Conservation (phyloP, 2,888 invertebrate genomes). For the Mimachlamys varia region DNA sequence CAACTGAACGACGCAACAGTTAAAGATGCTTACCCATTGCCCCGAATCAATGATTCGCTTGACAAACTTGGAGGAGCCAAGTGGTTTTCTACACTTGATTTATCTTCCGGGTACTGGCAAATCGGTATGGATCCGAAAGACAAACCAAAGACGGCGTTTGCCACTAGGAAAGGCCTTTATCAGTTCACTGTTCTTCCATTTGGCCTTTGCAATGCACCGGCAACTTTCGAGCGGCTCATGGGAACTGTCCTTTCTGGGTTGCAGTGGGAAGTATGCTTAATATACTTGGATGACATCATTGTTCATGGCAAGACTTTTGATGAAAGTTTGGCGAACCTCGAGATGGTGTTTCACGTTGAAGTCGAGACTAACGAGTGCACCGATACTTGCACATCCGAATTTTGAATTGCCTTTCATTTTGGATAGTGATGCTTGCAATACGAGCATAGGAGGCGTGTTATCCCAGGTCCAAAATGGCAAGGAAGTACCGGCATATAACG, state of each 20-base stretch:
- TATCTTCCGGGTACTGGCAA: too few relatives aligned
- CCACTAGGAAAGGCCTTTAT: background rate
- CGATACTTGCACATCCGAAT: constrained; percentile 16
- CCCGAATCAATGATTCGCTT: too few relatives aligned
- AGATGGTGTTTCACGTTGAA: constrained; percentile 32
- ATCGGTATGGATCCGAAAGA: constrained; percentile 2
- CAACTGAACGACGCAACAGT: too few relatives aligned
- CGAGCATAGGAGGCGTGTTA: too few relatives aligned
- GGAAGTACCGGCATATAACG: too few relatives aligned
- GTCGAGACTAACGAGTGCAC: background rate
- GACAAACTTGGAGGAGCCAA: too few relatives aligned
- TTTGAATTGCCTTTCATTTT: too few relatives aligned
- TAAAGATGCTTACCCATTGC: too few relatives aligned
- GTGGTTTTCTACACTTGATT: too few relatives aligned
- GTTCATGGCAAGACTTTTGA: constrained; percentile 33
- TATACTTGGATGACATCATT: constrained; percentile 40
- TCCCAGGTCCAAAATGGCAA: too few relatives aligned
- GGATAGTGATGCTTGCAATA: too few relatives aligned
- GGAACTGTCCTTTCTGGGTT: too few relatives aligned
- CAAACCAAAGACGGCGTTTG: constrained; percentile 36
- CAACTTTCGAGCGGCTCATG: background rate
- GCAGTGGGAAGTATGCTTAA: constrained; percentile 36
- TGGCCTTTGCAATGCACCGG: constrained; percentile 38
- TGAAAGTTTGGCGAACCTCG: constrained; percentile 25
- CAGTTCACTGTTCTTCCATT: constrained; percentile 38